These are phyloP conservation scores for Schrankia costaestrigalis DNA, from an alignment of 2,888 invertebrate species.

Conservation along the genomic window DNA sequence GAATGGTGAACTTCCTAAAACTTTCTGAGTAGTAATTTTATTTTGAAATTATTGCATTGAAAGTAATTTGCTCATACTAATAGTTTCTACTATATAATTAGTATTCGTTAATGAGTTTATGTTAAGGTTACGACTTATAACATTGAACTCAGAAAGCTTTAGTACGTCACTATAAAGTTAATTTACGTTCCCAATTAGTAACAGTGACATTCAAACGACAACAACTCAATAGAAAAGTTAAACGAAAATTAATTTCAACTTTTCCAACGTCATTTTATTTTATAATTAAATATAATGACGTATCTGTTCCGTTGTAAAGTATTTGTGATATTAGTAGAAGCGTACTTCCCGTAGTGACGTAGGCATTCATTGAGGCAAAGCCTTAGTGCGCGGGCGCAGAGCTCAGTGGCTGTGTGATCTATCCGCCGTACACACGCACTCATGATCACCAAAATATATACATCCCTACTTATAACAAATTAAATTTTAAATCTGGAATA, in stretches of 20 bases:
- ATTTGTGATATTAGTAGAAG: conserved; percentile 58
- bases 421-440: conserved; percentile 74
- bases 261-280: conserved; percentile 52
- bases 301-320: conserved; percentile 52
- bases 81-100: no score
- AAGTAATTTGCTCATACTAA: no score
- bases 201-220: no score
- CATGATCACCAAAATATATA: conserved; percentile 43
- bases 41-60: no score
- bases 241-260: conserved; percentile 36
- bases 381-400: conserved; percentile 55
- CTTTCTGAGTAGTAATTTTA: no score
- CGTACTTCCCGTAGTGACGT: conserved; percentile 78
- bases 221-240: conserved; percentile 15
- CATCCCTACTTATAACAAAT: conserved; percentile 11
- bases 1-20: no score
- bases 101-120: no score
- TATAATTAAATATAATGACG: conserved; percentile 62
- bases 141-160: no score
- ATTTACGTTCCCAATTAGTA: no score
- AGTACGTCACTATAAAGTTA: no score
- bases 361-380: conserved; percentile 68
- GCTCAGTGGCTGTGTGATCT: conserved; percentile 77
- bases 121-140: no score
- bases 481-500: conserved; percentile 6